Evolutionary conservation across 2,113 vertebrate species (phyloP), one percentile per base, ranked within the genome.

Genomic region (Dryoscopus gambensis): DNA sequence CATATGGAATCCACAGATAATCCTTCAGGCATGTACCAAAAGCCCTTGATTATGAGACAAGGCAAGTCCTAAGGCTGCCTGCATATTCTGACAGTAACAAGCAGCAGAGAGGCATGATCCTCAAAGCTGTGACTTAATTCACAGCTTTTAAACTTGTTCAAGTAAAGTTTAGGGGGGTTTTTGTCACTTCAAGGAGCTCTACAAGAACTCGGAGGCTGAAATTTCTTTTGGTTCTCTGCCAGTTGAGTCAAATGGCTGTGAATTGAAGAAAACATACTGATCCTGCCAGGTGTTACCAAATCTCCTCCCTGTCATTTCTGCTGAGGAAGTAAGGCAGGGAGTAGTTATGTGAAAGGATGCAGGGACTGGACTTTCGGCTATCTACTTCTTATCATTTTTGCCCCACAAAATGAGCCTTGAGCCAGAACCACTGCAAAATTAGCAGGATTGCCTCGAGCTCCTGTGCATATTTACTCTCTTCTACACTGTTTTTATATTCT

Each of bases 371-470:
- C 46, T 76, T 93, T 55, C 8, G 27, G 14, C 22, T 55, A 1
- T 17, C 10, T 89, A 1, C 7, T 73, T 42, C 56, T 47, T 69
- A 30, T 37, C 17, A 19, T 39, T 76, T 93, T 84, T 60, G 17
- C 15, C 7, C 17, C 25, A 24, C 9, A 47, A 60, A 89, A 89
- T 1, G 6, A 81, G 8, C 15, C 33, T 77, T 59, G 42, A 42
- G 8, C 33, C 42, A 55, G 59, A 88, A 56, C 22, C 13, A 52
- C 10, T n/a, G 25, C 22, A 76, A 64, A 39, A 15, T 25, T 76
- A 28, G 3, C 15, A 55, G n/a, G 30, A 53, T 69, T 85, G 20
- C 33, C 44, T 55, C 0, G 0, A 25, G 15, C 9, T 69, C 11
- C 40, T 40, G 13, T 15, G 20, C 22, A 40, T 6, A 7, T n/a